Percentiles rank a stretch among this genome's conserved stretches.
Evolutionary conservation across 2,113 vertebrate genomes (phyloP).

Genomic region (Pseudonaja textilis): DNA sequence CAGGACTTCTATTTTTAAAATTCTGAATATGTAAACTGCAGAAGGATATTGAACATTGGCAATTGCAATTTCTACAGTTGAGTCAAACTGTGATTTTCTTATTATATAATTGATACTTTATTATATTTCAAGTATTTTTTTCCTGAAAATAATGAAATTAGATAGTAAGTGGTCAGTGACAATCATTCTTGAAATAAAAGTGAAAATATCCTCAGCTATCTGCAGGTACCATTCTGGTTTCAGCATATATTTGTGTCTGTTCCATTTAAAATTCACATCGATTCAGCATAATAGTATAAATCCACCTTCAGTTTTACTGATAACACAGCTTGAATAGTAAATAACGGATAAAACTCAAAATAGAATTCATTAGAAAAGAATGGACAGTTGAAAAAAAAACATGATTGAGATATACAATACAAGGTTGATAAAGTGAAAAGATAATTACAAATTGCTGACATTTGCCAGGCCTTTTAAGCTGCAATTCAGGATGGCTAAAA

Average conservation of each 20-base stretch:
- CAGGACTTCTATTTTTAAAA: constrained; percentile 33
- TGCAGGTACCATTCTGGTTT: not conserved
- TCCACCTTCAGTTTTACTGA: not conserved
- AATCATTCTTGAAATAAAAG: not conserved
- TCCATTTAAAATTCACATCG: not conserved
- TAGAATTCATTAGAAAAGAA: not conserved
- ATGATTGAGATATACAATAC: not conserved
- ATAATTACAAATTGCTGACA: not conserved
- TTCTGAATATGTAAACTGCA: not conserved
- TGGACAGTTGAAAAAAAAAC: not conserved
- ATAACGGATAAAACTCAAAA: not conserved
- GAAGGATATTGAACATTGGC: constrained; percentile 5
- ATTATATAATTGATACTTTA: not conserved
- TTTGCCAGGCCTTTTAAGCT: not conserved
- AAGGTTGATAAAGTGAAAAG: not conserved
- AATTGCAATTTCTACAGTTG: not conserved
- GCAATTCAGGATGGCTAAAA: not conserved
- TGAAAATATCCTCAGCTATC: not conserved
- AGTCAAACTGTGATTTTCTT: not conserved
- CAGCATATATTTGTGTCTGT: not conserved
- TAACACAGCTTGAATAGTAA: not conserved
- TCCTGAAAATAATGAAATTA: not conserved
- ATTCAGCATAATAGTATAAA: not conserved
- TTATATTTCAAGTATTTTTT: constrained; percentile 12
- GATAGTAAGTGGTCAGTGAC: not conserved